A percentile compares a stretch with the other conserved stretches of the same genome.
phyloP scores from a whole-genome alignment of 2,113 vertebrate genomes.

The Larimichthys polyactis region DNA sequence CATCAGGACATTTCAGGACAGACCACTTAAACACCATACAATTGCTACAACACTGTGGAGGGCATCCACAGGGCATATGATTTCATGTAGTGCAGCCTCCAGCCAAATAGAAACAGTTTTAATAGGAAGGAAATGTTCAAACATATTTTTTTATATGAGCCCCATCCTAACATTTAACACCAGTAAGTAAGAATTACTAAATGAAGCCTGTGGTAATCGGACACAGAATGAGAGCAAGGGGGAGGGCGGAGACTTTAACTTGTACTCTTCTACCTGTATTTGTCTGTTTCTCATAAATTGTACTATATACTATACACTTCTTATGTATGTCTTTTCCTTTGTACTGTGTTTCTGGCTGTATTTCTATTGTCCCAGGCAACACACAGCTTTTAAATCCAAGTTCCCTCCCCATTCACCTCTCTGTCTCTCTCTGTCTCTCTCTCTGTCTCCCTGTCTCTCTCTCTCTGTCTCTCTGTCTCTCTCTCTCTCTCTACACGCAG shows the following conservation, averaged over 20 bases:
- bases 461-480: background rate
- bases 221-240: background rate
- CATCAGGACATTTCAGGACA: background rate
- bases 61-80: background rate
- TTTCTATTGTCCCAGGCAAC: background rate
- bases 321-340: too few relatives aligned
- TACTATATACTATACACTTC: too few relatives aligned
- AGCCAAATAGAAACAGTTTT: background rate
- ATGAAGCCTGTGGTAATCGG: background rate
- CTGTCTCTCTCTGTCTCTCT: constrained; percentile 1
- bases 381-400: background rate
- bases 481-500: background rate
- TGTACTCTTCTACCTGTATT: too few relatives aligned
- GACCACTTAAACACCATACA: background rate
- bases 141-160: background rate
- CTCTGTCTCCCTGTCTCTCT: background rate
- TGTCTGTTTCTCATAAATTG: too few relatives aligned
- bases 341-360: too few relatives aligned
- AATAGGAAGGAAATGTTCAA: background rate
- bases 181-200: background rate
- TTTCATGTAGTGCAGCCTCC: background rate
- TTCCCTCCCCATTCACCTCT: constrained; percentile 17
- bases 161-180: background rate
- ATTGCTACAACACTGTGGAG: background rate
- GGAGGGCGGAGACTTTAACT: too few relatives aligned